These are phyloP conservation scores for Mormyrus hasselquistii DNA, from an alignment of 2,797 vertebrate genomes.

Conservation along the genomic window DNA sequence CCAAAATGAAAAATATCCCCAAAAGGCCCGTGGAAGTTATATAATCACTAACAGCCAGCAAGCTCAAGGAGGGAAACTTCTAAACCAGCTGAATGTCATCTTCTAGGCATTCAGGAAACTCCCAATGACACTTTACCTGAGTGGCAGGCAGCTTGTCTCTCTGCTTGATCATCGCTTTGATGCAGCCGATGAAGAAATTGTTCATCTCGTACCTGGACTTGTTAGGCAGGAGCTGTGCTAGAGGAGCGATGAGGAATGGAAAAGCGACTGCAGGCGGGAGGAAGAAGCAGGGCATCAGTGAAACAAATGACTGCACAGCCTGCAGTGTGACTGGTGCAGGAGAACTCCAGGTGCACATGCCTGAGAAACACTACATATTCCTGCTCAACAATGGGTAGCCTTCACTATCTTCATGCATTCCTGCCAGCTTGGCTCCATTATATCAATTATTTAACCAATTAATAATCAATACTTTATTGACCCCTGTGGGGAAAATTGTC, in stretches of 20 bases:
- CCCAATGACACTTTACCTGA: constrained; percentile 60
- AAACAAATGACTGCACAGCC: not conserved
- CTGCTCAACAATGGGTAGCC: not conserved
- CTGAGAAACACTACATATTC: not conserved
- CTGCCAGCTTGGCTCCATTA: not conserved
- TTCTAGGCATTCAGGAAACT: not conserved
- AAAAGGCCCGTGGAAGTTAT: not conserved
- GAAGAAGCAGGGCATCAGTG: not conserved
- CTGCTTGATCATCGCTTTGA: constrained; percentile 73
- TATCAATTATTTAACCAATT: not conserved
- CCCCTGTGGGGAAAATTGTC: too few relatives aligned
- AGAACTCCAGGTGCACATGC: not conserved
- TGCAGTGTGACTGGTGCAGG: not conserved
- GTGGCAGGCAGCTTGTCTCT: constrained; percentile 73
- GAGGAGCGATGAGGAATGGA: constrained; percentile 71
- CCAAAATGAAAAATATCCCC: not conserved
- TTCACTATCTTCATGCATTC: not conserved
- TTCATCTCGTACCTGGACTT: constrained; percentile 74
- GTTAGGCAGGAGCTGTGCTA: constrained; percentile 70
- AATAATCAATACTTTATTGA: too few relatives aligned
- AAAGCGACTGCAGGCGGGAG: constrained; percentile 68
- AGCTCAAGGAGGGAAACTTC: not conserved
- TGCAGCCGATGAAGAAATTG: constrained; percentile 72
- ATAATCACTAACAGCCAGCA: not conserved
- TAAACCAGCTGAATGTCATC: not conserved